Evolutionary conservation across 2,888 invertebrate species (phyloP).

Genomic region (Netelia melanura): DNA sequence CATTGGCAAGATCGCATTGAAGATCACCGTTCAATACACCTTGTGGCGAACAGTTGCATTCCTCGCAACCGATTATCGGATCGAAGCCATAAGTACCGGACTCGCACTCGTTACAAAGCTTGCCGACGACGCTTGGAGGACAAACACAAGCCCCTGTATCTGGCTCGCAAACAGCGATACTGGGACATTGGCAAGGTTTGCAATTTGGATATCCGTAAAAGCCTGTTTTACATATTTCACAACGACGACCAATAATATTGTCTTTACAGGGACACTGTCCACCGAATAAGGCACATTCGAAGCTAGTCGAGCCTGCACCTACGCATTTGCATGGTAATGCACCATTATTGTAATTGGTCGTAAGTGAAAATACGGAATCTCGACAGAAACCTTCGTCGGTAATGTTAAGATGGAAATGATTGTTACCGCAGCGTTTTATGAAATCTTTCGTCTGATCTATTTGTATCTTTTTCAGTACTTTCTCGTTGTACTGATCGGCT

Average conservation of each 20-base stretch:
- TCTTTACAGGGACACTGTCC: conserved; percentile 97
- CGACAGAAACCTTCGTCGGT: conserved; percentile 93
- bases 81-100: conserved; percentile 96
- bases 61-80: conserved; percentile 97
- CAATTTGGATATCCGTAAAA: conserved; percentile 99
- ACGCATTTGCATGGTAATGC: conserved; percentile 96
- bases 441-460: conserved; percentile 96
- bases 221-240: conserved; percentile 93
- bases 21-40: conserved; percentile 92
- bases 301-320: conserved; percentile 93
- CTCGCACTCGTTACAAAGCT: conserved; percentile 95
- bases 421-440: conserved; percentile 94
- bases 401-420: conserved; percentile 92
- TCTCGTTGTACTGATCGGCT: conserved; percentile 89
- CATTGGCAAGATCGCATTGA: conserved; percentile 95
- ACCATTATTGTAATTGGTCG: conserved; percentile 97
- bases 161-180: conserved; percentile 92
- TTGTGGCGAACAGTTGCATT: conserved; percentile 94
- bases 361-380: conserved; percentile 96
- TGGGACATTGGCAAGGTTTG: conserved; percentile 94
- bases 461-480: conserved; percentile 90
- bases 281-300: conserved; percentile 96
- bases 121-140: conserved; percentile 95
- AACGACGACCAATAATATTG: conserved; percentile 96
- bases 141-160: conserved; percentile 94